Evolutionary conservation across 1,140 invertebrate species (phyloP).

Genomic region (Dolichoris vasculosae): DNA sequence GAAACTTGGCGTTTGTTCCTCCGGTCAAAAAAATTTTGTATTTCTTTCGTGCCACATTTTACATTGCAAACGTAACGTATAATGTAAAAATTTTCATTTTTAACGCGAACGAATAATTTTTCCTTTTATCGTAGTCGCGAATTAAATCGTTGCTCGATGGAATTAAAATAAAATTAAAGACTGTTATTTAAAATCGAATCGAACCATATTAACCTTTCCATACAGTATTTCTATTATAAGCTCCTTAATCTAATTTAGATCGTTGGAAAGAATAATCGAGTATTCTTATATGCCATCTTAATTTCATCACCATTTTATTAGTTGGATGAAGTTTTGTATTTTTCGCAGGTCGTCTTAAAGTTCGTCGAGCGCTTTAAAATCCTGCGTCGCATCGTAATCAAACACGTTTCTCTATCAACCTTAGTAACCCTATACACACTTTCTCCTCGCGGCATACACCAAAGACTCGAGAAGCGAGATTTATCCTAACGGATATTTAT

Average conservation of each 20-base stretch:
- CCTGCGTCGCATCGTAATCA: constrained; percentile 11
- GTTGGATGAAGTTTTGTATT: background rate
- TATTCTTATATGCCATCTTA: background rate
- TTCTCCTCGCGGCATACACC: background rate
- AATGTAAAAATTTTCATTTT: background rate
- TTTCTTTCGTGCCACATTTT: too few relatives aligned
- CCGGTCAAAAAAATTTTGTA: too few relatives aligned
- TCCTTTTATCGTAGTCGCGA: too few relatives aligned
- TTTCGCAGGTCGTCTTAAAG: background rate
- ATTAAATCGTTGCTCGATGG: too few relatives aligned
- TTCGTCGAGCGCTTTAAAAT: background rate
- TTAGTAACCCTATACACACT: background rate
- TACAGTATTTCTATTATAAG: background rate
- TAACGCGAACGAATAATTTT: too few relatives aligned
- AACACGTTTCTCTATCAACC: background rate
- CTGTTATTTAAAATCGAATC: background rate
- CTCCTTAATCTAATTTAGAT: background rate
- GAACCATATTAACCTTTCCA: background rate
- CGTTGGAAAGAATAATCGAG: background rate
- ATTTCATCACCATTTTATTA: background rate
- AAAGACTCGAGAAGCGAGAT: constrained; percentile 15
- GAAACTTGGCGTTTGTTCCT: too few relatives aligned
- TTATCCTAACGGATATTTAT: constrained; percentile 42
- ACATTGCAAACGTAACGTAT: background rate
- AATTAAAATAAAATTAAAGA: background rate